Evolutionary conservation across 2,113 vertebrate genomes (phyloP).

Genomic region (Erythrocercus mccallii): DNA sequence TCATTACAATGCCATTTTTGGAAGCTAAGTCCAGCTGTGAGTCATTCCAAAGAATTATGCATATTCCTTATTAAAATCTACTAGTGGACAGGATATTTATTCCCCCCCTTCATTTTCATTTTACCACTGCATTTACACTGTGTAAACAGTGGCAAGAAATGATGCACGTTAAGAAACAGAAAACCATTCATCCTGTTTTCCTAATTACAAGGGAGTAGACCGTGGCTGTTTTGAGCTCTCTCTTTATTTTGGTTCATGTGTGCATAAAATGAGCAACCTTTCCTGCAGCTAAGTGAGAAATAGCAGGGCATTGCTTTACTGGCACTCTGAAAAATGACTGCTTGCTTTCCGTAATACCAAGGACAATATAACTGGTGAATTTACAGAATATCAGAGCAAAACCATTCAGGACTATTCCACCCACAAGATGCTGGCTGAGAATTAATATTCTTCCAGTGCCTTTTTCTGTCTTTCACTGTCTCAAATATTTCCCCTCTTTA

Average conservation of each 20-base stretch:
- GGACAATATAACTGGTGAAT: not conserved
- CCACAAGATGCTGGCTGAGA: not conserved
- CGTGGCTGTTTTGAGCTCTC: not conserved
- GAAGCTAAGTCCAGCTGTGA: not conserved
- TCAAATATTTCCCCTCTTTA: not conserved
- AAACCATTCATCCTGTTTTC: conserved; percentile 33
- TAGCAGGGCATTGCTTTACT: not conserved
- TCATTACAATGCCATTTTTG: not conserved
- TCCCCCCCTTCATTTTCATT: not conserved
- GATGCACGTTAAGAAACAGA: not conserved
- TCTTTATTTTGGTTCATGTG: not conserved
- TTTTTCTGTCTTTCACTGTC: not conserved
- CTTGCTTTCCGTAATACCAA: not conserved
- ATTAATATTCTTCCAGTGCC: not conserved
- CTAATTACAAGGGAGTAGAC: conserved; percentile 8
- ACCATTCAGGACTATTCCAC: not conserved
- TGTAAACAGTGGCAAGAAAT: not conserved
- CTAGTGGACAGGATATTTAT: not conserved
- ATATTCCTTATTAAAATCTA: not conserved
- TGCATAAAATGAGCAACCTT: not conserved
- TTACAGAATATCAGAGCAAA: not conserved
- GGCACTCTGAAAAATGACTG: not conserved
- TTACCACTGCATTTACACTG: not conserved
- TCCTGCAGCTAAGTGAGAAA: conserved; percentile 15
- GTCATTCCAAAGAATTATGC: not conserved